Evolutionary conservation across 2,888 invertebrate species (phyloP), one percentile per base, ranked within the genome.

Genomic region (Acrobasis repandana): DNA sequence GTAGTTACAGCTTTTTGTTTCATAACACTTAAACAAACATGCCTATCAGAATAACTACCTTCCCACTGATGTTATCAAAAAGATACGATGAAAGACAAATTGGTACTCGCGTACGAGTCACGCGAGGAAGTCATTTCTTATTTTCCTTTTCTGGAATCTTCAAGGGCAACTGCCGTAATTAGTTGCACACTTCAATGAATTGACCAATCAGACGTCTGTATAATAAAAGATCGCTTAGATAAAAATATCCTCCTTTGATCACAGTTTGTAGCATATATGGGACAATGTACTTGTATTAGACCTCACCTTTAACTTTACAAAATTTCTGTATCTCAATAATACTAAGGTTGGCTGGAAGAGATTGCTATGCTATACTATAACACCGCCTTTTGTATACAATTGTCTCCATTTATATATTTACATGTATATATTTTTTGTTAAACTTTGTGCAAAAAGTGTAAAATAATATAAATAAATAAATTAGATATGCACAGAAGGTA

Each of bases 101-200:
- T 56, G 38, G 16, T 43, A 56, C 20, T 56, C 20, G 14, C 20
- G n/a, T 36, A 34, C 33, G 9, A 58, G 58, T 54, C 48, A 48
- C 48, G 58, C 58, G 58, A 48, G 33, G 16, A 36, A 58, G 34
- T 47, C 34, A 49, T 48, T 58, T 58, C 34, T 58, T 58, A 47
- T 47, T 38, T 18, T 20, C 47, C 34, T 58, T 56, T 58, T 47
- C 48, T 34, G 36, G 33, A 48, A 36, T 58, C 28, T 34, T 57
- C 33, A 20, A 10, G 38, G 11, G 58, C 33, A 58, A 49, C 48
- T 16, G 33, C 34, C 47, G 33, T 58, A 58, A 58, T 58, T 49
- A 58, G 9, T 14, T 9, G 18, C 46, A 33, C 51, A 49, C 34
- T 34, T 34, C 49, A 33, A 49, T 49, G 33, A 58, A 58, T 58